phyloP scores from a whole-genome alignment of 2,797 vertebrate species.

The Phrynocephalus forsythii region DNA sequence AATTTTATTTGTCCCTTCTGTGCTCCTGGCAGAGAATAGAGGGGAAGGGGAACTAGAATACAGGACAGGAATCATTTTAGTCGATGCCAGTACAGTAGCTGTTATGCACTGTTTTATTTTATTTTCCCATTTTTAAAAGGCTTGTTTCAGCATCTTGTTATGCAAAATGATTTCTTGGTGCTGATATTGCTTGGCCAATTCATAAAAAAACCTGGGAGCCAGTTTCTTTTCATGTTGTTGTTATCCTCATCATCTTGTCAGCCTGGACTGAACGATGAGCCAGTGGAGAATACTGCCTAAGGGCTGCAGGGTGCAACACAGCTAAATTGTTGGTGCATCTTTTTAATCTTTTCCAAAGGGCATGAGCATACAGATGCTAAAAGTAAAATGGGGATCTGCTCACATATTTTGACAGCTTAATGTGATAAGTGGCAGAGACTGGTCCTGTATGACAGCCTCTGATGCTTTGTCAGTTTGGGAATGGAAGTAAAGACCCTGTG shows the following conservation, averaged over 20 bases:
- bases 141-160: background rate
- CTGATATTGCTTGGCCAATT: background rate
- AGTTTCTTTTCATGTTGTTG: background rate
- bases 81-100: background rate
- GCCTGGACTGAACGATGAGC: background rate
- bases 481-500: background rate
- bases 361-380: background rate
- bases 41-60: background rate
- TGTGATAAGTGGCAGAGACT: slow-evolving; percentile 4
- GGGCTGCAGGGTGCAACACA: background rate
- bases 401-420: background rate
- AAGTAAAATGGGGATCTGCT: slow-evolving; percentile 1
- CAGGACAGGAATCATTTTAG: background rate
- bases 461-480: background rate
- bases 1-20: background rate
- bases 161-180: slow-evolving; percentile 3
- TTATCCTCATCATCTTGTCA: background rate
- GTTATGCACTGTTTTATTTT: background rate
- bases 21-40: background rate
- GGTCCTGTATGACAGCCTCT: background rate
- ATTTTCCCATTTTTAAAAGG: background rate
- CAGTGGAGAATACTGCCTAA: background rate
- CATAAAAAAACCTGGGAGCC: background rate
- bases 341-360: background rate
- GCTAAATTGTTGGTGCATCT: background rate